Percentiles rank a stretch among this genome's conserved stretches.
phyloP scores from a whole-genome alignment of 64 coral and sea anemone genomes.

The Platygyra sinensis region DNA sequence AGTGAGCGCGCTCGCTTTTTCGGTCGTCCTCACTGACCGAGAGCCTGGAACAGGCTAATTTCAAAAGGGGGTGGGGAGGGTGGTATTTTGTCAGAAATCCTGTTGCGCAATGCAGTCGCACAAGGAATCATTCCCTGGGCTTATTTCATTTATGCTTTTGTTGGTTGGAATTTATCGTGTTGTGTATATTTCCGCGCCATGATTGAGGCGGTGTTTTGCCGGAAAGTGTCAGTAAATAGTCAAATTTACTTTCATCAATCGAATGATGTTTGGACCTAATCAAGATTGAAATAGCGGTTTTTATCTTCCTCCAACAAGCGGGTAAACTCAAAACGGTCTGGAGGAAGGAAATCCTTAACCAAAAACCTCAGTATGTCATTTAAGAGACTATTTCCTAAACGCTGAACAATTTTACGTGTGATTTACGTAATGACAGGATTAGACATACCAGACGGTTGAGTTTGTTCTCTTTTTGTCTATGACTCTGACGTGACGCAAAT shows the following conservation, averaged over 20 bases:
- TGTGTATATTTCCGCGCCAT: neutral
- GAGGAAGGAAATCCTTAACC: neutral
- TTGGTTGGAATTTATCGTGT: neutral
- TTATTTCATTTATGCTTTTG: neutral
- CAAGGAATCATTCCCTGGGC: neutral
- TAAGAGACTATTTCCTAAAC: neutral
- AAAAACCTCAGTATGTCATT: neutral
- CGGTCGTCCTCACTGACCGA: too few relatives aligned
- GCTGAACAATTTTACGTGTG: neutral
- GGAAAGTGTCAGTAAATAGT: constrained; percentile 2
- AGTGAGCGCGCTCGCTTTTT: too few relatives aligned
- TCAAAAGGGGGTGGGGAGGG: too few relatives aligned
- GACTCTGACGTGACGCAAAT: neutral
- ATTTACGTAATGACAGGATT: neutral
- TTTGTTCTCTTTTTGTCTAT: neutral
- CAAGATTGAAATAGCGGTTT: neutral
- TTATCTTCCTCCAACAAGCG: neutral
- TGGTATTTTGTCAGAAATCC: neutral
- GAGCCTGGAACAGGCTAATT: too few relatives aligned
- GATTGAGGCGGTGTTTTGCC: neutral
- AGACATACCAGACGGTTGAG: neutral
- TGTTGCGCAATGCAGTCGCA: neutral
- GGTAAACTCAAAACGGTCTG: neutral
- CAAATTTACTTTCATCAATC: too few relatives aligned
- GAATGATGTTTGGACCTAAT: neutral